Evolutionary conservation across 2,113 vertebrate genomes (phyloP), one percentile per base, ranked within the genome.

Genomic region (Lanius ludovicianus): DNA sequence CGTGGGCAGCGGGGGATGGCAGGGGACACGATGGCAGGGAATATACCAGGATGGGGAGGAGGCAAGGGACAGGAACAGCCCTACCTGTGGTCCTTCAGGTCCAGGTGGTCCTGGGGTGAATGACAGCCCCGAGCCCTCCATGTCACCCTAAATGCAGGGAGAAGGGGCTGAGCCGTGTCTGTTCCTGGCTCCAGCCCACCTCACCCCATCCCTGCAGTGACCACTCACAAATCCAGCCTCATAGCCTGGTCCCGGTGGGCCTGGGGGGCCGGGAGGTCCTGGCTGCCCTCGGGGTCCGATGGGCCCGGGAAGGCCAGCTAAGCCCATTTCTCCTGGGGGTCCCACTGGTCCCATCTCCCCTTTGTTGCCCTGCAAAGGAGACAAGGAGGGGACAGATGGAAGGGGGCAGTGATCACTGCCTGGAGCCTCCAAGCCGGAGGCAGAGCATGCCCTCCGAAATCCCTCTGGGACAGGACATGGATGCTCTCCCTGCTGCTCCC

Each of bases 151-250:
- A 52, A 59, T 2, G 6, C 13, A 8, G 35, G 65, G 9, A 86
- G 60, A 94, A 75, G 19, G 21, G 23, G 19, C n/a, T 88, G 63
- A 93, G 91, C 50, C 1, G 3, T 1, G 0, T 8, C 68, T 47
- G 56, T 7, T 6, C 44, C 63, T 1, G 0, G 2, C 39, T 52
- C 42, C 18, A 18, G 33, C 22, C 67, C 28, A 52, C 17, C 56
- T 76, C 35, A 15, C 2, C 20, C 35, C 33, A 22, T 11, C 63
- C 6, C 24, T 14, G 28, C 25, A 39, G 31, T 15, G 31, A 11
- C 11, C 64, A 99, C 99, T 99, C 96, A 99, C 99, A 98, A 99
- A 99, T 96, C 99, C 99, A 87, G 95, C 98, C 4, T 95, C 96
- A 1, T 98, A 97, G 93, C 97, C 95, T 0, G 94, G 95, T 19